Percentiles rank a stretch among this genome's conserved stretches.
phyloP scores from a whole-genome alignment of 2,888 invertebrate genomes.

The Pelosia muscerda region DNA sequence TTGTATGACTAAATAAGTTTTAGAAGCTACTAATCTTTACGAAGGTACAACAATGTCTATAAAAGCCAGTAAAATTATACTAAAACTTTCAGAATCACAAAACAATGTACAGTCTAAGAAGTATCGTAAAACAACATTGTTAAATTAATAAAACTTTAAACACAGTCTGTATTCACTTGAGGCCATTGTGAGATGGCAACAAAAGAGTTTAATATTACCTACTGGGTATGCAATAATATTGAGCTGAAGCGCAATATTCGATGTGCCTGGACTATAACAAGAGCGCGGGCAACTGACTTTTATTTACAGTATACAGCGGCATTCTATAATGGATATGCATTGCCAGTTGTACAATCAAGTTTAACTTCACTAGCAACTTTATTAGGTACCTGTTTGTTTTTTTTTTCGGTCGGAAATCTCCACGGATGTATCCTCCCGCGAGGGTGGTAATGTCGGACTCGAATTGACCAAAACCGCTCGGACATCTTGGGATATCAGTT shows the following conservation, averaged over 20 bases:
- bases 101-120: not conserved
- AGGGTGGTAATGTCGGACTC: too few relatives aligned
- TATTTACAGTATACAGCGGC: constrained; percentile 22
- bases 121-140: constrained; percentile 10
- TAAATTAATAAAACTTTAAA: constrained; percentile 36
- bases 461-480: too few relatives aligned
- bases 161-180: constrained; percentile 41
- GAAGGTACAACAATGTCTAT: not conserved
- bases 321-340: not conserved
- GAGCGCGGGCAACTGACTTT: constrained; percentile 37
- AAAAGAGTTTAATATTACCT: constrained; percentile 67
- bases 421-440: too few relatives aligned
- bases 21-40: not conserved
- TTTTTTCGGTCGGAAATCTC: too few relatives aligned
- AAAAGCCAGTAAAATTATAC: not conserved
- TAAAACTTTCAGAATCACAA: not conserved
- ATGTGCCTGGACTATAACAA: constrained; percentile 48
- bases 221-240: constrained; percentile 57
- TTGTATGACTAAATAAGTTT: not conserved
- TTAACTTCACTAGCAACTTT: not conserved
- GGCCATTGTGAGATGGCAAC: constrained; percentile 58
- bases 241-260: constrained; percentile 65
- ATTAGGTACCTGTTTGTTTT: not conserved
- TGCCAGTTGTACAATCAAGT: not conserved
- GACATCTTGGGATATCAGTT: too few relatives aligned